Conservation (phyloP, 1,140 invertebrate species). For the Cotesia vestalis region DNA sequence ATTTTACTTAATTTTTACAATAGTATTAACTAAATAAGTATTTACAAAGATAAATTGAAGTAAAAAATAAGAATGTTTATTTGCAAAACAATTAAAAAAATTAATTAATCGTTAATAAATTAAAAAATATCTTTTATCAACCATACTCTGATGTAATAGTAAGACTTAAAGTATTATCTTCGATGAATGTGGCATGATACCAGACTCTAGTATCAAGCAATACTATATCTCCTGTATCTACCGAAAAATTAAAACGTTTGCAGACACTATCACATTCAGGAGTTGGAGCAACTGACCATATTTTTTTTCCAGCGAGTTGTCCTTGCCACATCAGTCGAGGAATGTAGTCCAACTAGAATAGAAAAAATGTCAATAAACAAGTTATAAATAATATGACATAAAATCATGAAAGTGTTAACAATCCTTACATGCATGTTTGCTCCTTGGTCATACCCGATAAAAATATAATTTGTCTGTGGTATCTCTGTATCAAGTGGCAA, state of each 20-base stretch:
- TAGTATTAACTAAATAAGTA: no score
- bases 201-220: constrained; percentile 90
- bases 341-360: constrained; percentile 86
- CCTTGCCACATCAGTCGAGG: constrained; percentile 93
- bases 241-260: constrained; percentile 76
- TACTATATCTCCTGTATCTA: constrained; percentile 87
- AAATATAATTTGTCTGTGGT: constrained; percentile 90
- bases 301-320: constrained; percentile 86
- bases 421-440: constrained; percentile 90
- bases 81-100: no score
- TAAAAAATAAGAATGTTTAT: no score
- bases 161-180: constrained; percentile 85
- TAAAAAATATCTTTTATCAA: constrained; percentile 25
- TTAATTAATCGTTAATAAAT: no score
- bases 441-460: constrained; percentile 91
- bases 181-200: constrained; percentile 89
- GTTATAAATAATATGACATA: neutral
- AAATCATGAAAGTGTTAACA: constrained; percentile 52
- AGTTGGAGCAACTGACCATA: constrained; percentile 85
- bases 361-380: constrained; percentile 32
- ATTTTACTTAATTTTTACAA: no score
- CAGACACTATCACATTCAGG: constrained; percentile 89
- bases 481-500: constrained; percentile 88
- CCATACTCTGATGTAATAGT: constrained; percentile 93
- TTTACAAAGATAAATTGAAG: no score